phyloP scores from a whole-genome alignment of 2,888 invertebrate species.

The Apeira syringaria region DNA sequence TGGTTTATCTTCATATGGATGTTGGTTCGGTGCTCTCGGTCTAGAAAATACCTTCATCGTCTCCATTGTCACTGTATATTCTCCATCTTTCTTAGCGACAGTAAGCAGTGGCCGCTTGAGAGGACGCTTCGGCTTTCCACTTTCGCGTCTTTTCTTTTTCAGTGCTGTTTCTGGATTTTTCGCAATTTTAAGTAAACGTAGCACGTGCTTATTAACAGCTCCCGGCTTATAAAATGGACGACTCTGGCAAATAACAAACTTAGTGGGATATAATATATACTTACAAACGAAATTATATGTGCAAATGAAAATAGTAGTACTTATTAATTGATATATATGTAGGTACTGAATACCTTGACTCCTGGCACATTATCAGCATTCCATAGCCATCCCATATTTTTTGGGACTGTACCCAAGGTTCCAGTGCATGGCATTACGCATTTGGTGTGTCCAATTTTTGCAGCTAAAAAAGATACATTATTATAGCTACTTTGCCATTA shows the following conservation, averaged over 20 bases:
- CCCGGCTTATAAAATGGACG: constrained; percentile 70
- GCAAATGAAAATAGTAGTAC: too few species aligned
- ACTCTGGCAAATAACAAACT: constrained; percentile 34
- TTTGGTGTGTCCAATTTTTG: constrained; percentile 70
- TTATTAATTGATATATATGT: too few species aligned
- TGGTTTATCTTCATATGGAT: constrained; percentile 73
- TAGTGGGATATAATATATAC: too few species aligned
- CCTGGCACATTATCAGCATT: constrained; percentile 68
- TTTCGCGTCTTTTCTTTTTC: constrained; percentile 61
- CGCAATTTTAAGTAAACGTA: constrained; percentile 62
- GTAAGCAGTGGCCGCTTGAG: constrained; percentile 64
- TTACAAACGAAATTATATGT: too few species aligned
- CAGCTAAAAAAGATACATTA: constrained; percentile 50
- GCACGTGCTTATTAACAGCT: constrained; percentile 68
- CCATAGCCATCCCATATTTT: constrained; percentile 79
- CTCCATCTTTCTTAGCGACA: constrained; percentile 70
- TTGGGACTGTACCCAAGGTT: constrained; percentile 60
- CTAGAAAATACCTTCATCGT: constrained; percentile 65
- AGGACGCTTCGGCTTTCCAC: constrained; percentile 52
- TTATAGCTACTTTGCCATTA: too few species aligned
- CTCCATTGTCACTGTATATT: constrained; percentile 73
- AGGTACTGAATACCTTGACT: constrained; percentile 53
- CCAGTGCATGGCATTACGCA: constrained; percentile 64
- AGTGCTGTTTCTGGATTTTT: constrained; percentile 56
- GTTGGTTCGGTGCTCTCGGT: constrained; percentile 61